Percentiles rank a stretch among this genome's conserved stretches.
phyloP scores from a whole-genome alignment of 2,113 vertebrate genomes.

The Myxocyprinus asiaticus region DNA sequence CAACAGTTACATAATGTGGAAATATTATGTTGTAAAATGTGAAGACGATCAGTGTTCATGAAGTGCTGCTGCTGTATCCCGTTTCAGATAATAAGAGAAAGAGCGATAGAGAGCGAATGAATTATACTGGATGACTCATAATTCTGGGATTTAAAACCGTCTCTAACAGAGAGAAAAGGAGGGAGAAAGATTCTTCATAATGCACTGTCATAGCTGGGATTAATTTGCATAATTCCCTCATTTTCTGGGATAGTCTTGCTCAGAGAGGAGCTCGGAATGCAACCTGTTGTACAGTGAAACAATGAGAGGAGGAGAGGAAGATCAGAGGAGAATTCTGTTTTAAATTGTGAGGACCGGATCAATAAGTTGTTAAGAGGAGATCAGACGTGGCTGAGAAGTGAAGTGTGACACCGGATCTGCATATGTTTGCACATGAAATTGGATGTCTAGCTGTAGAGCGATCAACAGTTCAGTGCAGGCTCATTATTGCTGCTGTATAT shows the following conservation, averaged over 20 bases:
- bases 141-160: constrained; percentile 46
- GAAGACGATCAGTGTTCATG: neutral
- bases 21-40: constrained; percentile 1
- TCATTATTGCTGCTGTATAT: too few relatives aligned
- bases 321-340: constrained; percentile 55
- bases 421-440: constrained; percentile 28
- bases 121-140: constrained; percentile 36
- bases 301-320: constrained; percentile 31
- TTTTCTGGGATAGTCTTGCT: constrained; percentile 59
- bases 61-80: constrained; percentile 1
- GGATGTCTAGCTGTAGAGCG: constrained; percentile 4
- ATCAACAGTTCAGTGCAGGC: neutral
- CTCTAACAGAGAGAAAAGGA: constrained; percentile 59
- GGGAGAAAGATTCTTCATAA: constrained; percentile 54
- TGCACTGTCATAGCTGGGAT: constrained; percentile 69
- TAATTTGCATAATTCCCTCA: constrained; percentile 73
- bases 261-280: constrained; percentile 42
- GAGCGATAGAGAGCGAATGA: constrained; percentile 17
- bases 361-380: constrained; percentile 72
- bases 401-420: constrained; percentile 20
- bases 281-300: constrained; percentile 67
- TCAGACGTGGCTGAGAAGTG: constrained; percentile 61
- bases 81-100: constrained; percentile 10
- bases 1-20: neutral
- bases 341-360: constrained; percentile 75